Conservation (phyloP, 2,888 invertebrate species). For the Callyntrura guangdongensis region DNA sequence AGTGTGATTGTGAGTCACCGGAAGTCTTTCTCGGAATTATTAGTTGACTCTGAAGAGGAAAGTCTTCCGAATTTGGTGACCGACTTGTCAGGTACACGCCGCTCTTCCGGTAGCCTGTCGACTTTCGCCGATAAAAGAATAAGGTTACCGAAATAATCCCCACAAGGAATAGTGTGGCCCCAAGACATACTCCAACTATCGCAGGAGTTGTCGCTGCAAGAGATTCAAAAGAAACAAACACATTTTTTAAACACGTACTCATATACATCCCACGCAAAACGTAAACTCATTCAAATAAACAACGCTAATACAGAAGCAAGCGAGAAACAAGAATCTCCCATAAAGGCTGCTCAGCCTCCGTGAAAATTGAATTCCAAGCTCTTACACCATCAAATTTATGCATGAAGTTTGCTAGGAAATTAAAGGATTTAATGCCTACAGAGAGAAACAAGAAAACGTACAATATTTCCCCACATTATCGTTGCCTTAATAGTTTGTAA, state of each 20-base stretch:
- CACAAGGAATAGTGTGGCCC: constrained; percentile 88
- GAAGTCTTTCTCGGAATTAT: constrained; percentile 81
- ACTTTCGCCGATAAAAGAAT: constrained; percentile 89
- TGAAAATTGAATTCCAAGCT: constrained; percentile 66
- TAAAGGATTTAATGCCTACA: constrained; percentile 61
- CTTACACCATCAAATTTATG: constrained; percentile 67
- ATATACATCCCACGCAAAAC: neutral
- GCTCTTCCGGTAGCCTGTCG: constrained; percentile 85
- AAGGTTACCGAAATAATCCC: constrained; percentile 89
- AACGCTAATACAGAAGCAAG: constrained; percentile 1
- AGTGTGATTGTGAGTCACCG: constrained; percentile 70
- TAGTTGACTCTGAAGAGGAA: constrained; percentile 82
- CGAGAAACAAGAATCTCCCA: neutral
- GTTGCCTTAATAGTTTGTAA: constrained; percentile 52
- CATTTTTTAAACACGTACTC: neutral
- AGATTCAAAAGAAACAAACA: constrained; percentile 44
- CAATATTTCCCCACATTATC: constrained; percentile 39
- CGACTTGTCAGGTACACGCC: constrained; percentile 83
- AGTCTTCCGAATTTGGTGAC: constrained; percentile 83
- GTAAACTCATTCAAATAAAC: neutral
- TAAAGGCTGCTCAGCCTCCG: constrained; percentile 2
- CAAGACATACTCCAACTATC: constrained; percentile 89
- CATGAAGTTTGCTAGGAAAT: constrained; percentile 50
- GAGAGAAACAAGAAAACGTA: neutral
- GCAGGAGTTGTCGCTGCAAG: constrained; percentile 88